Base-by-base conservation (phyloP, 23 tunicate species). In the Aplidium turbinatum region DNA sequence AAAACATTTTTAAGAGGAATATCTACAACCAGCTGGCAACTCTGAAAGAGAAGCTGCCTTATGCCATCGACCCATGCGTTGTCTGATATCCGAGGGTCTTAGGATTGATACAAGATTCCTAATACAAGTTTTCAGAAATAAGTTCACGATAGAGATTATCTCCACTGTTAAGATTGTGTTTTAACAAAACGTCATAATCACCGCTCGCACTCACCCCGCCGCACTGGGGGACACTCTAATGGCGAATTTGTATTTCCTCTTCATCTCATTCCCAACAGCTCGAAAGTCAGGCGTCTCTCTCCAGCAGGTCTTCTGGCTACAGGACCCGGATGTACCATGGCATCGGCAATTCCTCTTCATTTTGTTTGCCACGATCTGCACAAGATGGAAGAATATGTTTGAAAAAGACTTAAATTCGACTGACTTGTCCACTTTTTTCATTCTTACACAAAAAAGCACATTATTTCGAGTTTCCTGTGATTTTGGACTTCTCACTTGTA, bases 301-400 rank as follows among this genome's bases (percentile, higher is more conserved):
- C 87, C 87, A 81, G 47, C 87, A 81, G 13, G 87, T 81, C 34
- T 60, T 40, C 69, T 58, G 56, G 72, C 87, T 81, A 48, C 87
- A 81, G 3, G 87, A 72, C 21, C 87, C 87, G 38, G 87, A 81
- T 28, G 53, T 33, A 6, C 87, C 87, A 34, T 81, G 87, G 34
- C 87, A 81, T 27, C 54, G 45, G 51, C 87, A 81, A 21, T 61
- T 73, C 32, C 39, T 58, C 24, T 46, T 72, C 87, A 81, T 81
- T 33, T 81, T 81, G 62, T 81, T 73, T 19, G 79, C 79, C 11
- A 81, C 87, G n/a, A 81, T 45, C 87, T 81, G 33, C 36, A 65
- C 50, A 42, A 42, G 50, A 11, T 42, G 50, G 16, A 42, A 42
- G 16, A 42, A 42, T 42, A 9, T 42, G 11, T 42, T 42, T 11